Base-by-base conservation (phyloP, 2,797 vertebrate genomes). In the Xiphorhynchus erythropygius region DNA sequence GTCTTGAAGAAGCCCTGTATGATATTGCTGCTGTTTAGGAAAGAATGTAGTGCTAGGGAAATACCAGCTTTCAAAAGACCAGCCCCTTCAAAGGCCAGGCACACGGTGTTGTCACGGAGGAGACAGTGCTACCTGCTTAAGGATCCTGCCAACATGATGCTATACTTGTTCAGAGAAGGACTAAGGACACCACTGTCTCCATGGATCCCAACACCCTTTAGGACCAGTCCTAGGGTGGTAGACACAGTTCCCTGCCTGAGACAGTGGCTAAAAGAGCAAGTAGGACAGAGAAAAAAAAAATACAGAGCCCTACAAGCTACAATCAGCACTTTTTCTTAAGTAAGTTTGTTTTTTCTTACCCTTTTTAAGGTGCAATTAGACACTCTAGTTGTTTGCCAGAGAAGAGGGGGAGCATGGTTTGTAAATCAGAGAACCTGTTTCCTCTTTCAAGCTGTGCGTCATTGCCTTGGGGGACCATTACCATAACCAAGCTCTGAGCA, bases 341-440 rank as follows among this genome's bases (percentile, higher is more conserved):
- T 87, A 56, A 57, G 49, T 71, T 89, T 68, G 27, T 5, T 87
- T 95, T 92, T 78, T 39, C 30, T 96, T 93, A 32, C 84, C 76
- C 44, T 46, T 50, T 69, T 90, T 64, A 76, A 78, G 57, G 42
- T 69, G 63, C 75, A 91, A 75, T 93, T 88, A 96, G 68, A 73
- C 55, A 89, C 23, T 93, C 55, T 9, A 80, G 77, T 47, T 88
- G 46, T 92, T 90, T 96, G 89, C 68, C 85, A 95, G 69, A 57
- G 64, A 49, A 70, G 30, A 59, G 49, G 60, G 74, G 59, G 87
- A 93, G 74, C 90, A 90, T 83, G 91, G 84, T 95, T 96, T 97
- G 87, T 73, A 97, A 85, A 96, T 97, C 93, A 97, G 89, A 94
- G 95, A 93, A 96, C 74, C 85, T 60, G 71, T 70, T 97, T 98